phyloP scores from a whole-genome alignment of 92 coral and sea anemone genomes.

The Micromussa lordhowensis region DNA sequence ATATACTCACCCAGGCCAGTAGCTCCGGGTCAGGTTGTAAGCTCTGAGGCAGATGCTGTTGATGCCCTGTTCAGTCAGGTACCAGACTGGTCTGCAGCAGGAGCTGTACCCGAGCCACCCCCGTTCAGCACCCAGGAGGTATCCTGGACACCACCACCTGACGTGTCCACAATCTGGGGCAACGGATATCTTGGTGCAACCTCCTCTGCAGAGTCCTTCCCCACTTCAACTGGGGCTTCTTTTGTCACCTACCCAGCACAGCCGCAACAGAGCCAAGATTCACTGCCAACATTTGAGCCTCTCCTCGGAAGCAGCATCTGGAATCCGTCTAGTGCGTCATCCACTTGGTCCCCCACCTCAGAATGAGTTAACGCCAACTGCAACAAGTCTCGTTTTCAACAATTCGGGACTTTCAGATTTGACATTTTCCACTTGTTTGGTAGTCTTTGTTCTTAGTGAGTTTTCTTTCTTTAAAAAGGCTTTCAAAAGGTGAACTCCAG shows the following conservation, averaged over 20 bases:
- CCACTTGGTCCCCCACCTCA: slow-evolving; percentile 47
- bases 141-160: slow-evolving; percentile 63
- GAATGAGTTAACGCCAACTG: slow-evolving; percentile 7
- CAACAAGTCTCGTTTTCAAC: neutral
- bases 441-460: neutral
- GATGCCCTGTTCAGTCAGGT: slow-evolving; percentile 79
- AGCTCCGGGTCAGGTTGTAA: slow-evolving; percentile 25
- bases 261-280: slow-evolving; percentile 49
- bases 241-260: slow-evolving; percentile 36
- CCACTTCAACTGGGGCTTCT: slow-evolving; percentile 37
- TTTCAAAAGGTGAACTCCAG: slow-evolving; percentile 2
- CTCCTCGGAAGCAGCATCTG: slow-evolving; percentile 59
- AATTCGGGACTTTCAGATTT: neutral
- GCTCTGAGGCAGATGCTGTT: slow-evolving; percentile 75
- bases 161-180: slow-evolving; percentile 74
- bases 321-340: slow-evolving; percentile 30
- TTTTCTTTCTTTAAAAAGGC: neutral
- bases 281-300: slow-evolving; percentile 59
- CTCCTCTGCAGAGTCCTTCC: slow-evolving; percentile 43
- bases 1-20: slow-evolving; percentile 45
- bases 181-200: slow-evolving; percentile 52
- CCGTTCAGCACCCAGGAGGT: slow-evolving; percentile 54
- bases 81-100: slow-evolving; percentile 58
- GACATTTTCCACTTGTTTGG: neutral
- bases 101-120: slow-evolving; percentile 24